Evolutionary conservation across 2,113 vertebrate species (phyloP), one percentile per base, ranked within the genome.

Genomic region (Myodes glareolus): DNA sequence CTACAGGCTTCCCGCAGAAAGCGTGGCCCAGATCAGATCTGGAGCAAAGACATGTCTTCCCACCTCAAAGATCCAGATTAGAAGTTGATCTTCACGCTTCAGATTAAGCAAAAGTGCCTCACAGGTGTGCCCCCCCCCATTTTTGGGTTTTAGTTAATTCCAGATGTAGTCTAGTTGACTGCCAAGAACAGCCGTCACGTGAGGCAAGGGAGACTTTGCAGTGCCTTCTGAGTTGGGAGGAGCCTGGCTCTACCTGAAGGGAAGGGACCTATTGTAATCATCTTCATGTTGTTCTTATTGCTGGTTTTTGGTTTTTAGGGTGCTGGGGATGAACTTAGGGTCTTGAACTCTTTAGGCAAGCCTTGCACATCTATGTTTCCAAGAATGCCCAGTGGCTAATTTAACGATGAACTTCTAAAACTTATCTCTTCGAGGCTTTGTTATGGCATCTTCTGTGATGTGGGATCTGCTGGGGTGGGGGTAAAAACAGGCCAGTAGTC

Each of bases 391-490:
- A 70, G 84, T 10, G 63, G 13, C n/a, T 73, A 63, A 80, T 75
- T 90, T 52, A 68, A 86, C 90, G 77, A 21, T 75, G 50, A 36
- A 17, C 76, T 80, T 89, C 29, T 72, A 91, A 87, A 93, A 90
- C 52, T 4, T 61, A 10, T 42, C 67, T 65, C 45, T 67, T 86
- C 93, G 91, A 67, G 63, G 33, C 21, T 78, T 50, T 61, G 19
- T 77, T 21, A 14, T 58, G 16, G 61, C 45, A 16, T 92, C 65
- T 36, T 31, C 89, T 72, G 7, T 36, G 19, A 67, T 77, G 11
- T 67, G 21, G 80, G n/a, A 84, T 76, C 50, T 8, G 17, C 61
- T 23, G 92, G 45, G 4, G 52, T 50, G 50, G 39, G 12, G 58
- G 36, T 68, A 2, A 33, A 91, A 63, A 33, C 72, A 88, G 61